phyloP scores from a whole-genome alignment of 2,113 vertebrate species.

The Macrotis lagotis region DNA sequence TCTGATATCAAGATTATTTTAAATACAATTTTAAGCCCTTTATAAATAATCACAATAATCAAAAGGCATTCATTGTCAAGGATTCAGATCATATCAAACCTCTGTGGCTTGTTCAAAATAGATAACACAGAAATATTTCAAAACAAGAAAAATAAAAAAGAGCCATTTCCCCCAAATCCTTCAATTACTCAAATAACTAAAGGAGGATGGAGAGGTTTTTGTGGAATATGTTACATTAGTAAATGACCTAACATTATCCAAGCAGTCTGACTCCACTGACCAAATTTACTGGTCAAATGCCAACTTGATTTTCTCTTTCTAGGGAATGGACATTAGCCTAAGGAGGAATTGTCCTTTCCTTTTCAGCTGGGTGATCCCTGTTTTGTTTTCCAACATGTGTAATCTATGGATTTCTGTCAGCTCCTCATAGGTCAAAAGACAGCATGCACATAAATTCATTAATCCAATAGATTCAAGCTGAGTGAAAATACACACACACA shows the following conservation, averaged over 20 bases:
- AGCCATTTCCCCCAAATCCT: not conserved
- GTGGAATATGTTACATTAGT: not conserved
- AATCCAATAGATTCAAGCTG: not conserved
- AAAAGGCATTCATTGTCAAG: not conserved
- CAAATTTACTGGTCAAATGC: accelerated
- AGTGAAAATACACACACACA: not conserved
- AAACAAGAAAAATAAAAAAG: not conserved
- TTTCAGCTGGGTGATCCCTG: too few species aligned
- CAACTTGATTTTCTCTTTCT: not conserved
- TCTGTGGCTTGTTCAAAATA: not conserved
- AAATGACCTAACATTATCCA: not conserved
- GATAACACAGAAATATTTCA: not conserved
- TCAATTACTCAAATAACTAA: not conserved
- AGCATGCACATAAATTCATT: accelerated
- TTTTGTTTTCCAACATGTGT: not conserved
- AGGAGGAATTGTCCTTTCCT: accelerated
- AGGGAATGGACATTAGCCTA: too few species aligned
- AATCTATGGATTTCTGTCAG: accelerated
- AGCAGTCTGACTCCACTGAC: not conserved
- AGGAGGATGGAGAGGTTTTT: not conserved
- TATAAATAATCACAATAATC: slow-evolving; percentile 34
- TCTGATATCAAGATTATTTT: not conserved
- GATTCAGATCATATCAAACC: not conserved
- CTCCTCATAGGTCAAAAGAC: not conserved
- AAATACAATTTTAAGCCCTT: slow-evolving; percentile 4